Conservation (phyloP, 2,797 vertebrate genomes). For the Perodicticus potto region DNA sequence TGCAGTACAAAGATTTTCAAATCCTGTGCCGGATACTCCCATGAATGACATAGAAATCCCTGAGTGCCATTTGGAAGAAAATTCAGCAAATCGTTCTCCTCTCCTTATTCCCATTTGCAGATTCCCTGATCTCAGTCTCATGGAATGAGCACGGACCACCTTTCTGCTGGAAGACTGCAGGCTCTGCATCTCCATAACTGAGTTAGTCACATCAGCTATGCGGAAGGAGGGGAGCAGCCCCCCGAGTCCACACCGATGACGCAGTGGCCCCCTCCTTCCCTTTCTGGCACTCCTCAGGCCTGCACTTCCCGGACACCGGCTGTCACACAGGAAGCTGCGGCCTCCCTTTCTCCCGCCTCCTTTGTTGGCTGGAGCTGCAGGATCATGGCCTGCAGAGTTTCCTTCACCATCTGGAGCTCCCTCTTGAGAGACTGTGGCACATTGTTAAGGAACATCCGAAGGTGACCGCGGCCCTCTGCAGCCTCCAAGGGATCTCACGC, state of each 20-base stretch:
- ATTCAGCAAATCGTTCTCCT: slow-evolving; percentile 62
- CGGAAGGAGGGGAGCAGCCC: slow-evolving; percentile 64
- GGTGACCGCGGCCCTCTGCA: slow-evolving; percentile 87
- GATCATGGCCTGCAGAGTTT: slow-evolving; percentile 92
- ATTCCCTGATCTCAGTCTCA: slow-evolving; percentile 71
- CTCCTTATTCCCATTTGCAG: slow-evolving; percentile 68
- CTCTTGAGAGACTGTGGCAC: slow-evolving; percentile 91
- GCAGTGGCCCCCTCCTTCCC: not conserved
- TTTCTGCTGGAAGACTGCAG: slow-evolving; percentile 69
- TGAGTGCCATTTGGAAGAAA: slow-evolving; percentile 67
- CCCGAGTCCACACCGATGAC: slow-evolving; percentile 53
- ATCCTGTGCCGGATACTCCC: not conserved
- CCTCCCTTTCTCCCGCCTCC: slow-evolving; percentile 87
- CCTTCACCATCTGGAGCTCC: slow-evolving; percentile 95
- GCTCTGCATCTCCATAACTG: slow-evolving; percentile 75
- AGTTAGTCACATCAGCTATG: slow-evolving; percentile 77
- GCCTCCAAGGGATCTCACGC: slow-evolving; percentile 84
- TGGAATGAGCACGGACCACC: not conserved
- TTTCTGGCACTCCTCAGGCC: slow-evolving; percentile 80
- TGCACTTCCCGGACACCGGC: slow-evolving; percentile 89
- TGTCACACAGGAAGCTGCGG: slow-evolving; percentile 91
- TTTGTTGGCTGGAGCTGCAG: slow-evolving; percentile 90
- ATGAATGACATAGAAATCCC: slow-evolving; percentile 67
- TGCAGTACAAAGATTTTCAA: not conserved
- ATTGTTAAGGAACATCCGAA: slow-evolving; percentile 91